Evolutionary conservation across 2,797 vertebrate species (phyloP).

Genomic region (Tenualosa thibaudeaui): DNA sequence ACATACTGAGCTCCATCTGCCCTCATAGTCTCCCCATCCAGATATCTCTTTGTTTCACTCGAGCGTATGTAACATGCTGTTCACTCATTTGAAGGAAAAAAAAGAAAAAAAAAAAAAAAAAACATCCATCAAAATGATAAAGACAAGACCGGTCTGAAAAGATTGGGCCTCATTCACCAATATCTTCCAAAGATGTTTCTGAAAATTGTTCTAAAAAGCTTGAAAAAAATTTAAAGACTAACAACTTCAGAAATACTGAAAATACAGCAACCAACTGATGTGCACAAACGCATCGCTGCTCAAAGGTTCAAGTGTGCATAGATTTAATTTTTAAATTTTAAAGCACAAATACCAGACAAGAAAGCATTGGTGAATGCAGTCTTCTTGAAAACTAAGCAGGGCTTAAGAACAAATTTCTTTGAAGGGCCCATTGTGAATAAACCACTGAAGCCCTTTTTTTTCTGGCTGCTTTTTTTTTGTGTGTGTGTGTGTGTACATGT

Average conservation of each 20-base stretch:
- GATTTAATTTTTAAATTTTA: too few relatives aligned
- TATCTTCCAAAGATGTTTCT: too few relatives aligned
- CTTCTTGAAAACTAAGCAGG: too few relatives aligned
- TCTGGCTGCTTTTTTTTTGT: background rate
- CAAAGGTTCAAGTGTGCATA: too few relatives aligned
- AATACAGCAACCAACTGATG: too few relatives aligned
- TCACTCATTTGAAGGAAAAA: background rate
- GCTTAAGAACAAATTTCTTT: too few relatives aligned
- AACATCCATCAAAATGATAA: background rate
- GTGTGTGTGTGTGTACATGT: background rate
- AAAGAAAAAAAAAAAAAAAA: background rate
- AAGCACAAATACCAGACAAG: too few relatives aligned
- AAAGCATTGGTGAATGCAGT: too few relatives aligned
- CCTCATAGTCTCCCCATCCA: background rate
- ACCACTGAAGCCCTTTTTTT: background rate
- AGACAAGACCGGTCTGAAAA: background rate
- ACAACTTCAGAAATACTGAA: too few relatives aligned
- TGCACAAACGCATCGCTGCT: too few relatives aligned
- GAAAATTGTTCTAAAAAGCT: too few relatives aligned
- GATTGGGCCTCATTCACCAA: background rate
- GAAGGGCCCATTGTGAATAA: background rate
- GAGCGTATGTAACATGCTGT: background rate
- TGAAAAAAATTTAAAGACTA: too few relatives aligned
- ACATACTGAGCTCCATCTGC: constrained; percentile 16
- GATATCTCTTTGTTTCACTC: background rate